Conservation (phyloP, 1,140 invertebrate species). For the Helicoverpa zea region DNA sequence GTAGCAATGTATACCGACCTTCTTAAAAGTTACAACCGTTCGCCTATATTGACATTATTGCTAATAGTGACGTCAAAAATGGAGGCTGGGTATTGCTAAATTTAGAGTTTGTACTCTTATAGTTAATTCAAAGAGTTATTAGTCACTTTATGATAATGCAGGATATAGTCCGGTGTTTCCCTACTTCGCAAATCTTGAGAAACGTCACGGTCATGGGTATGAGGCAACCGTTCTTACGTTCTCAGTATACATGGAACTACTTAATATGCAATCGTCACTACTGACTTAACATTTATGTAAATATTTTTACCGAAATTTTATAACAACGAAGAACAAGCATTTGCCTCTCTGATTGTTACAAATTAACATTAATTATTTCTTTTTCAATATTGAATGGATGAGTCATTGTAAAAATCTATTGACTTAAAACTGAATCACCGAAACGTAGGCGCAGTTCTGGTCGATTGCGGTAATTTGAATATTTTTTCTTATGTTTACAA, state of each 20-base stretch:
- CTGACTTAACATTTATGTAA: not conserved
- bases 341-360: not conserved
- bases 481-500: no score
- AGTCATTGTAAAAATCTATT: not conserved
- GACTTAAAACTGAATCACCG: no score
- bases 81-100: constrained; percentile 54
- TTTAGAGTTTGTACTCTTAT: constrained; percentile 50
- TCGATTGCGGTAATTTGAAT: no score
- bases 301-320: not conserved
- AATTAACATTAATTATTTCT: not conserved
- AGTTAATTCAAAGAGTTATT: constrained; percentile 35
- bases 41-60: not conserved
- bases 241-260: constrained; percentile 14
- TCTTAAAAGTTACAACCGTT: not conserved
- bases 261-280: not conserved
- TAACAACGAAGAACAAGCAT: not conserved
- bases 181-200: constrained; percentile 29
- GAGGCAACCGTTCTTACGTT: constrained; percentile 23
- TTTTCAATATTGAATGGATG: not conserved
- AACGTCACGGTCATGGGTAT: constrained; percentile 36
- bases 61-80: constrained; percentile 55
- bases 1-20: constrained; percentile 5
- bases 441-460: not conserved
- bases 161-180: constrained; percentile 50
- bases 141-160: constrained; percentile 45